These are phyloP conservation scores for Bombycilla garrulus DNA, from an alignment of 2,113 vertebrate species.

Conservation along the genomic window DNA sequence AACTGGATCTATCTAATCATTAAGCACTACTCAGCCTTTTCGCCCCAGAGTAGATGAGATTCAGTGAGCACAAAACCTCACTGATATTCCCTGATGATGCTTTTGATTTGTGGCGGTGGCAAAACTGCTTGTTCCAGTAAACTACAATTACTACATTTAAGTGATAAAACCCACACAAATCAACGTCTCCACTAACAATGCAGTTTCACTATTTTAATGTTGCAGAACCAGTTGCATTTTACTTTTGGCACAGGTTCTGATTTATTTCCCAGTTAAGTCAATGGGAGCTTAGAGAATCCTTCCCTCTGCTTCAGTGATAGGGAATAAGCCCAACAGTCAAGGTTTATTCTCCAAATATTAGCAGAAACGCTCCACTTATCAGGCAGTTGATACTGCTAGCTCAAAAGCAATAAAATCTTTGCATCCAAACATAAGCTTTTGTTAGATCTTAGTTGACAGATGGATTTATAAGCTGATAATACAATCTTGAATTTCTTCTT, in stretches of 20 bases:
- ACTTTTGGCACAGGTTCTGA: not conserved
- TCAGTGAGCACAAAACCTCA: not conserved
- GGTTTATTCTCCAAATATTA: conserved; percentile 22
- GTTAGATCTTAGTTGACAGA: not conserved
- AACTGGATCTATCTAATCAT: not conserved
- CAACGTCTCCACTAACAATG: not conserved
- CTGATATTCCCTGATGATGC: not conserved
- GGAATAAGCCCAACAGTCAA: not conserved
- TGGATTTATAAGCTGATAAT: not conserved
- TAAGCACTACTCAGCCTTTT: not conserved
- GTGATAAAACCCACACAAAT: not conserved
- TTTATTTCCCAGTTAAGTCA: not conserved
- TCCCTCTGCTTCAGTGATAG: not conserved
- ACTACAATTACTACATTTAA: not conserved
- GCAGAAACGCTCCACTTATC: not conserved
- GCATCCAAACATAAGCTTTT: not conserved
- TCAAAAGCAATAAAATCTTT: not conserved
- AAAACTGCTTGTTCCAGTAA: not conserved
- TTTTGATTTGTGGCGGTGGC: not conserved
- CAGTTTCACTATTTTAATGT: not conserved
- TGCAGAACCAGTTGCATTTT: not conserved
- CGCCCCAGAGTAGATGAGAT: not conserved
- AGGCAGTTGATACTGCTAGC: not conserved
- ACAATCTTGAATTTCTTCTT: not conserved
- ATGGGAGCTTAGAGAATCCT: not conserved